A percentile compares a stretch with the other conserved stretches of the same genome.
Conservation (phyloP, 2,113 vertebrate species). For the Alouatta palliata region DNA sequence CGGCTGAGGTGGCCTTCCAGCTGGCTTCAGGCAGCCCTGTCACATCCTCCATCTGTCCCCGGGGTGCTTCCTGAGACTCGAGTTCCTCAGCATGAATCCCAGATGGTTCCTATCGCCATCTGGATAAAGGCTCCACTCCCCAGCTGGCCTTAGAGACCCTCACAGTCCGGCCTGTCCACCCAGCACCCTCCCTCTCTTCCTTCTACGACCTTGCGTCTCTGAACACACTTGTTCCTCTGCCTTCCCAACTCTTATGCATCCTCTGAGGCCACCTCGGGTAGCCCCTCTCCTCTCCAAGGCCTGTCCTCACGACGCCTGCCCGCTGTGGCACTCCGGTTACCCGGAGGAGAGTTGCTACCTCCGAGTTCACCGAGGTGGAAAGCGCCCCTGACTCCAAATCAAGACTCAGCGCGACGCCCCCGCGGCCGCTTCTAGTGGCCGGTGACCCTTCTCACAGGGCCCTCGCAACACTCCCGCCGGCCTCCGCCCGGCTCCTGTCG, state of each 20-base stretch:
- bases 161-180: neutral
- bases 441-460: neutral
- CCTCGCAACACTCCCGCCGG: neutral
- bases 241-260: neutral
- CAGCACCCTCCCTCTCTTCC: neutral
- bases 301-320: neutral
- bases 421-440: neutral
- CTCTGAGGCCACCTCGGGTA: neutral
- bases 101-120: neutral
- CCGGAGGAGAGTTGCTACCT: neutral
- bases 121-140: neutral
- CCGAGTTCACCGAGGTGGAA: neutral
- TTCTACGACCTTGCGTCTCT: neutral
- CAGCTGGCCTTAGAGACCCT: neutral
- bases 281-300: neutral
- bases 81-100: neutral
- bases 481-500: neutral
- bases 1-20: neutral
- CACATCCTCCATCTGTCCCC: neutral
- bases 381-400: neutral
- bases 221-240: neutral
- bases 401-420: neutral
- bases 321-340: neutral
- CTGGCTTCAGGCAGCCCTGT: neutral
- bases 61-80: neutral